Percentiles rank a stretch among this genome's conserved stretches.
Evolutionary conservation across 2,113 vertebrate genomes (phyloP).

Genomic region (Ciconia boyciana): DNA sequence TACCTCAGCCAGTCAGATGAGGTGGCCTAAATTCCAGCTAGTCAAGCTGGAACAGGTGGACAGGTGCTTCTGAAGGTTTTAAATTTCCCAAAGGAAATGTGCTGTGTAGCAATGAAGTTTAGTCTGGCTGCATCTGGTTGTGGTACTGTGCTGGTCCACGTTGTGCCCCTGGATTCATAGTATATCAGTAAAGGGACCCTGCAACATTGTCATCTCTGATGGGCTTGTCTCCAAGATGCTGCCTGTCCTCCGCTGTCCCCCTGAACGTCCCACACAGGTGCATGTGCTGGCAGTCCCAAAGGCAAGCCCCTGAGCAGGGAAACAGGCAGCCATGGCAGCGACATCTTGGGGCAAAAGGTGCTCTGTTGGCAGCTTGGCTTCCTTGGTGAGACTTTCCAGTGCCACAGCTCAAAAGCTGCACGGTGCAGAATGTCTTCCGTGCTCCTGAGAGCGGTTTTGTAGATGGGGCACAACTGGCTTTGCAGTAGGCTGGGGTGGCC

Average conservation of each 20-base stretch:
- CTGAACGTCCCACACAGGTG: background rate
- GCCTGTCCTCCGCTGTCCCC: background rate
- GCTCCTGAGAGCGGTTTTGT: background rate
- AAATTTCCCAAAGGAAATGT: background rate
- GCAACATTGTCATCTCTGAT: rapidly evolving
- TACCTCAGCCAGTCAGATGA: background rate
- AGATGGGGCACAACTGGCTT: background rate
- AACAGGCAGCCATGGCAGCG: background rate
- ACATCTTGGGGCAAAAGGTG: background rate
- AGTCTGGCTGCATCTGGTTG: background rate
- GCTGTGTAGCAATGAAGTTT: background rate
- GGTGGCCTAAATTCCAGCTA: background rate
- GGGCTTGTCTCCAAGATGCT: background rate
- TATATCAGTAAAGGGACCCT: background rate
- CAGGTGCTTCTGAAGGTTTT: background rate
- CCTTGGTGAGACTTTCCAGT: background rate
- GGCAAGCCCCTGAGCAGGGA: background rate
- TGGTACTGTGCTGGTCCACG: background rate
- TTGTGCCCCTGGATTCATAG: background rate
- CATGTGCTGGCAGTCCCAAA: background rate
- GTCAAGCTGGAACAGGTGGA: background rate
- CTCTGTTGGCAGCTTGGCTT: background rate
- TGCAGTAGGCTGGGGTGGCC: background rate
- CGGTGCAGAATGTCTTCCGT: rapidly evolving
- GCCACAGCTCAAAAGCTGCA: background rate